Conservation (phyloP, 1,140 invertebrate species). For the Solenopsis invicta region DNA sequence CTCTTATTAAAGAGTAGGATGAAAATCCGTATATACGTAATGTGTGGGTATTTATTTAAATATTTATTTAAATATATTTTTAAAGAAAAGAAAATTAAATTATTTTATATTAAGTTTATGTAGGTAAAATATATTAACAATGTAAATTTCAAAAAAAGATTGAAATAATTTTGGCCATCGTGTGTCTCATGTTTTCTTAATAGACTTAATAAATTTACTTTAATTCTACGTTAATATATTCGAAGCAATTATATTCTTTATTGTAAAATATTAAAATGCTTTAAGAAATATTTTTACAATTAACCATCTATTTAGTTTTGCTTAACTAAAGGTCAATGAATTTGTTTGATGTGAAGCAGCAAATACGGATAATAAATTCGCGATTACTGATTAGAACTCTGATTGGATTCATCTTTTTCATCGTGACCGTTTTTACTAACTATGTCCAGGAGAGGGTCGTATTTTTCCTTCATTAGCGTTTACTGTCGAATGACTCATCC, state of each 20-base stretch:
- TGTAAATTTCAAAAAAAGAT: neutral
- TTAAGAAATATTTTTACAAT: neutral
- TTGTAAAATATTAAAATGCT: neutral
- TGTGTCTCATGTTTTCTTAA: neutral
- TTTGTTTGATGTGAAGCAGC: neutral
- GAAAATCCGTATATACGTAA: too few species aligned
- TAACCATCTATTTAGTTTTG: neutral
- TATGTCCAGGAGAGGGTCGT: neutral
- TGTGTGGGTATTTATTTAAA: neutral
- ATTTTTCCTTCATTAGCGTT: slow-evolving; percentile 59
- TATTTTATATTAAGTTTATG: neutral
- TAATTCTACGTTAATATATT: neutral
- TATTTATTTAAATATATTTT: neutral
- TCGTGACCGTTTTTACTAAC: slow-evolving; percentile 44
- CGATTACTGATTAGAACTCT: slow-evolving; percentile 24
- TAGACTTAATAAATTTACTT: neutral
- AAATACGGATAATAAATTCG: slow-evolving; percentile 15
- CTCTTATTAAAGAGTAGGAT: too few species aligned
- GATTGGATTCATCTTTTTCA: slow-evolving; percentile 31
- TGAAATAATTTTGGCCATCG: neutral
- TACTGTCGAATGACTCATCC: slow-evolving; percentile 23
- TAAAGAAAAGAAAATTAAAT: neutral
- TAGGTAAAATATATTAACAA: slow-evolving; percentile 13
- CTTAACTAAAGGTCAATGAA: neutral
- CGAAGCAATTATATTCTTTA: neutral